Conservation (phyloP, 2,797 vertebrate species). For the Megaceryle alcyon region DNA sequence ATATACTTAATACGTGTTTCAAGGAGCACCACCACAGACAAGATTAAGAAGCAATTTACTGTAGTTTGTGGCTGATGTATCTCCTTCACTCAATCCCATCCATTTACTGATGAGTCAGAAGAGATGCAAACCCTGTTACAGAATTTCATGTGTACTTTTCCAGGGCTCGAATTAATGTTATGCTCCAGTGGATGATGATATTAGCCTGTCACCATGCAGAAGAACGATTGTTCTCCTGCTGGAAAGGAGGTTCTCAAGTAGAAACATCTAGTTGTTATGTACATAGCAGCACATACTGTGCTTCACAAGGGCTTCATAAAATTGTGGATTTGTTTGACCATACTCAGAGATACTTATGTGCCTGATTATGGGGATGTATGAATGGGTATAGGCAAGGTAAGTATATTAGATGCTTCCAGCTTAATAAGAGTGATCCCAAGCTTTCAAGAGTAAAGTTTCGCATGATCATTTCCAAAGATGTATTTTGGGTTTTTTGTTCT, state of each 20-base stretch:
- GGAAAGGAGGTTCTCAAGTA: neutral
- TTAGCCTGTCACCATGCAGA: neutral
- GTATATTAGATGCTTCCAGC: neutral
- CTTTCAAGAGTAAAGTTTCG: neutral
- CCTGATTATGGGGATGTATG: neutral
- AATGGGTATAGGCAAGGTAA: fast-evolving
- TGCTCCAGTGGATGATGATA: neutral
- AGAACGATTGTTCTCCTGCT: neutral
- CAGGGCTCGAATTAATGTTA: neutral
- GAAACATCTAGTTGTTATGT: neutral
- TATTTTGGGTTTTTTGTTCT: neutral
- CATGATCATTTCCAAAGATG: neutral
- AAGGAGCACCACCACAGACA: neutral
- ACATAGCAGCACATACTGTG: neutral
- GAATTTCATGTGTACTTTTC: neutral
- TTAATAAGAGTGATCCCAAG: neutral
- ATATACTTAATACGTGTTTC: neutral
- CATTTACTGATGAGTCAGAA: neutral
- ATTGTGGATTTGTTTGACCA: neutral
- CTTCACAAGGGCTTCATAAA: neutral
- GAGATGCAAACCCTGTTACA: neutral
- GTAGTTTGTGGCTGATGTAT: neutral
- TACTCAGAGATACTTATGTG: neutral
- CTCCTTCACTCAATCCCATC: conserved; percentile 2
- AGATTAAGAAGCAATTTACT: conserved; percentile 48